These are phyloP conservation scores for Acanthurus leucopareius DNA, from an alignment of 2,797 vertebrate species.

Conservation along the genomic window DNA sequence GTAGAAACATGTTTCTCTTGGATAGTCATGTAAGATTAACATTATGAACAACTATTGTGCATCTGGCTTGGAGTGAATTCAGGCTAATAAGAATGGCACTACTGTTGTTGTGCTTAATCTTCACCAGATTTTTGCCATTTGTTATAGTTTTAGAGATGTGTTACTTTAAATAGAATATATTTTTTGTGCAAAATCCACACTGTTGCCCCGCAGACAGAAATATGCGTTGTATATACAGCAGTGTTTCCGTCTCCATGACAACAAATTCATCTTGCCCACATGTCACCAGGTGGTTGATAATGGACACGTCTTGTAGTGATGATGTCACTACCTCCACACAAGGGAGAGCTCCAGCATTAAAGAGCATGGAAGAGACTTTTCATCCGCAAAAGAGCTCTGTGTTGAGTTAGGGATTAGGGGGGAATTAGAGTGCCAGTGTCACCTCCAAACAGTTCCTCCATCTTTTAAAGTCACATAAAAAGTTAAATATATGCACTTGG, in stretches of 20 bases:
- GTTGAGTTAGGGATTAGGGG: slow-evolving; percentile 81
- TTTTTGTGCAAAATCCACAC: slow-evolving; percentile 18
- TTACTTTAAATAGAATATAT: neutral
- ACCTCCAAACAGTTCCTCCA: slow-evolving; percentile 78
- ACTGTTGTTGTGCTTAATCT: slow-evolving; percentile 44
- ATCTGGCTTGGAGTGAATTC: slow-evolving; percentile 52
- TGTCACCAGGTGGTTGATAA: slow-evolving; percentile 81
- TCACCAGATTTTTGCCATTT: slow-evolving; percentile 30
- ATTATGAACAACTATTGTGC: slow-evolving; percentile 66
- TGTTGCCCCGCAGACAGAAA: slow-evolving; percentile 25
- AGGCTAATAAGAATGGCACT: slow-evolving; percentile 36
- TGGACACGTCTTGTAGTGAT: slow-evolving; percentile 70
- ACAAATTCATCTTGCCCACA: slow-evolving; percentile 72
- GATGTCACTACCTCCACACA: slow-evolving; percentile 76
- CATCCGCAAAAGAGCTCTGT: slow-evolving; percentile 75
- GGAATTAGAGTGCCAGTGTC: slow-evolving; percentile 80
- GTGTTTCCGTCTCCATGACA: slow-evolving; percentile 77
- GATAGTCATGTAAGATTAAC: slow-evolving; percentile 62
- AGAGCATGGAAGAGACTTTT: slow-evolving; percentile 71
- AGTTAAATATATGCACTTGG: slow-evolving; percentile 77
- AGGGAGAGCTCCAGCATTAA: slow-evolving; percentile 61
- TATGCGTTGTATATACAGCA: slow-evolving; percentile 67
- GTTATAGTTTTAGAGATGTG: neutral
- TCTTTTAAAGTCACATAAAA: slow-evolving; percentile 81
- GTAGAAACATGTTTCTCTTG: slow-evolving; percentile 76